Percentiles rank a stretch among this genome's conserved stretches.
Evolutionary conservation across 37 sponge, comb jelly and placozoan species (phyloP).

Genomic region (Agelas oroides): DNA sequence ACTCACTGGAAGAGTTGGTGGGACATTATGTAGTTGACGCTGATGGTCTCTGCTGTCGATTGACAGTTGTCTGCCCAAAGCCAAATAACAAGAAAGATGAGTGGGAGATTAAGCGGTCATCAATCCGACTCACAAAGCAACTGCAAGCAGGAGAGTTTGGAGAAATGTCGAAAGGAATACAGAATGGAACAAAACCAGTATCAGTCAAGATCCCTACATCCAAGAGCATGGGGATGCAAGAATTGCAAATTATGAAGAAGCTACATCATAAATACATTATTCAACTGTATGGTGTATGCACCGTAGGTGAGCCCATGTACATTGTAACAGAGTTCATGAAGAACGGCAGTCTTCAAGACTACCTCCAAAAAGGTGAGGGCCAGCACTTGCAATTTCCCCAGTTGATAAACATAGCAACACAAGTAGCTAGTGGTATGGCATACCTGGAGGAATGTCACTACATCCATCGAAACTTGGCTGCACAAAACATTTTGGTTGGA

Average conservation of each 20-base stretch:
- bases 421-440: too few species aligned
- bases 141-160: constrained; percentile 57
- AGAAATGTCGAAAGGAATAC: constrained; percentile 45
- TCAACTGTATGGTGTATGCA: constrained; percentile 64
- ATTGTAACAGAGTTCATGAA: constrained; percentile 6
- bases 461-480: constrained; percentile 29
- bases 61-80: too few species aligned
- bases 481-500: neutral
- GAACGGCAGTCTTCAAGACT: neutral
- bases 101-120: too few species aligned
- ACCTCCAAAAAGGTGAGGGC: neutral
- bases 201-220: constrained; percentile 25
- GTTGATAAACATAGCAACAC: neutral
- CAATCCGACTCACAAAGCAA: too few species aligned
- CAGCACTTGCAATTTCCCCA: neutral
- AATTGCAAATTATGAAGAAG: constrained; percentile 68
- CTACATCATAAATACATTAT: constrained; percentile 51
- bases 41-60: too few species aligned
- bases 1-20: too few species aligned
- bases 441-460: neutral
- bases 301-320: constrained; percentile 46
- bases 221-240: neutral
- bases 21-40: too few species aligned
- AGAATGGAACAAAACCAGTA: constrained; percentile 37
- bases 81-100: too few species aligned